Base-by-base conservation (phyloP, 1,140 invertebrate species). In the Philaenus spumarius region DNA sequence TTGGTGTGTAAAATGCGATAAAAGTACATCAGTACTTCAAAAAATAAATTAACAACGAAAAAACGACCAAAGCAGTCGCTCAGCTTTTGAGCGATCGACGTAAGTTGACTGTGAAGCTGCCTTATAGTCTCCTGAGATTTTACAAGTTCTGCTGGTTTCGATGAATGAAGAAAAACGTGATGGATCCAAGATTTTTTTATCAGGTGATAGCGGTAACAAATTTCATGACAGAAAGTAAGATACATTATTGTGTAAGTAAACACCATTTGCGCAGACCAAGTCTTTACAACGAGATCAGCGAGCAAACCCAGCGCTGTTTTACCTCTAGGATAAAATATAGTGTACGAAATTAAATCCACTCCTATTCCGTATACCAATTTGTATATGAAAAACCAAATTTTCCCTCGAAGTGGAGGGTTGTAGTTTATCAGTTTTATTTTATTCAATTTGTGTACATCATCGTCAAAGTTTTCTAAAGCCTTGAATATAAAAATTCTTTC, bases 31-130 rank as follows among this genome's bases (percentile, higher is more conserved):
- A 53, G 9, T 19, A 35, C 15, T 22, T 53, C 50, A 39, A 53
- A 53, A 22, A 53, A 53, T 17, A 53, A 19, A 26, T 53, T 53
- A n/a, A 53, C 50, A 20, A 53, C 50, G 35, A 30, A 53, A 22
- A 53, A 53, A 15, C 50, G 50, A 20, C 50, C 50, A 20, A 30
- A 53, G 23, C 50, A 53, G 30, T 14, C 6, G 7, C 47, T 34
- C 7, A 53, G 34, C 7, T 17, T 14, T 7, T 39, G n/a, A 17
- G 35, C 50, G 7, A 53, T 30, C 19, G 6, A n/a, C 15, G 50
- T 53, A 7, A 53, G 34, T 22, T 53, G 15, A 14, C 14, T 35
- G 50, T 53, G 50, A 30, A 53, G 50, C 30, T 37, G 26, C 12
- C 50, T 26, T 14, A 37, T 15, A 6, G 17, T n/a, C 14, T 53